phyloP scores from a whole-genome alignment of 2,113 vertebrate genomes.

The Sander vitreus region DNA sequence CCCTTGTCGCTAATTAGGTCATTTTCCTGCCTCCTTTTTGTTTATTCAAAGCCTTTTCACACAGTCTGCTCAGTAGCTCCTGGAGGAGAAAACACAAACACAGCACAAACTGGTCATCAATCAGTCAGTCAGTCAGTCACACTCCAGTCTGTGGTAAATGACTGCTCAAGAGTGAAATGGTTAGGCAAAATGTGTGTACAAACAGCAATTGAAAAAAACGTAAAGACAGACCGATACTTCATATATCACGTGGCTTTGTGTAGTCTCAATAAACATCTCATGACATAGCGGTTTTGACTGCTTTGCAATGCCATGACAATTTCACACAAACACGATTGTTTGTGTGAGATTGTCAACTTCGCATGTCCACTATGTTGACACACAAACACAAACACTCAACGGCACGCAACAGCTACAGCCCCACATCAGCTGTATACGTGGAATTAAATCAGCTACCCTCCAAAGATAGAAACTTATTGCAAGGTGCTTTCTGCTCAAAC shows the following conservation, averaged over 20 bases:
- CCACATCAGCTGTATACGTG: not conserved
- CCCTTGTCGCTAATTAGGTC: conserved; percentile 47
- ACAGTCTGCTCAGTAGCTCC: conserved; percentile 44
- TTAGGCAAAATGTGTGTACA: not conserved
- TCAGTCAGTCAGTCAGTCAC: not conserved
- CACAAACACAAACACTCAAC: no score
- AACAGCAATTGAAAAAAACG: not conserved
- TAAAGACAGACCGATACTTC: not conserved
- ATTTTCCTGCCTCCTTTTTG: conserved; percentile 62
- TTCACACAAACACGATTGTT: conserved; percentile 36
- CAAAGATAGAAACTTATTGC: not conserved
- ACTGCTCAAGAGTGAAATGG: conserved; percentile 3
- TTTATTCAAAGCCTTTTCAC: conserved; percentile 40
- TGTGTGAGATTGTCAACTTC: conserved; percentile 33
- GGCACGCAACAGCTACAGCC: not conserved
- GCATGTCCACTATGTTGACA: conserved; percentile 5
- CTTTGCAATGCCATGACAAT: conserved; percentile 7
- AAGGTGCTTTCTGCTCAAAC: conserved; percentile 8
- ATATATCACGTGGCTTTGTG: not conserved
- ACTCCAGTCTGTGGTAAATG: conserved; percentile 12
- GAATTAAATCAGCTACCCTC: not conserved
- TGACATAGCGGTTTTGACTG: conserved; percentile 17
- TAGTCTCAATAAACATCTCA: not conserved
- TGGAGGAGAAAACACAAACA: conserved; percentile 66
- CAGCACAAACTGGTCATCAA: conserved; percentile 42